Evolutionary conservation across 2,113 vertebrate genomes (phyloP), one percentile per base, ranked within the genome.

Genomic region (Ailurus styani): DNA sequence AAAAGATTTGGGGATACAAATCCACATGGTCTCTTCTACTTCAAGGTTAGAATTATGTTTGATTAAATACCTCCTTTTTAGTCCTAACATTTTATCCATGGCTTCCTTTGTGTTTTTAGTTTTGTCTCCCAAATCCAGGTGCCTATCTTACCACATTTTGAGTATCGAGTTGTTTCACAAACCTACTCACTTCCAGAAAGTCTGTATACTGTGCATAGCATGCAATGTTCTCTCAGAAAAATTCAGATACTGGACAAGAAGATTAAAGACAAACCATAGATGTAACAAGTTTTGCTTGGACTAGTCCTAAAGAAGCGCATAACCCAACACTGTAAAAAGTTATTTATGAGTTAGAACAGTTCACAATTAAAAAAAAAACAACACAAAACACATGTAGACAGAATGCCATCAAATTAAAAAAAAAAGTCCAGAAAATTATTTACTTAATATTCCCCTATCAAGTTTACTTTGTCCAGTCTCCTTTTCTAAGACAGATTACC

Each of bases 381-480:
- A 23, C 6, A 1, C 57, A 42, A 82, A 78, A 7, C 12, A 2
- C 25, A 34, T 86, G 4, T 23, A 31, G 34, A 34, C 6, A 81
- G 12, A n/a, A 87, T 18, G 60, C 20, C 50, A 79, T 34, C 7
- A 52, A 93, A 79, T 72, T 66, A 95, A 40, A 52, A 47, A 47
- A 27, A 75, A 75, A 45, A 40, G 57, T 42, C 81, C 47, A 42
- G 23, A 25, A 87, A 85, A 73, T 90, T 96, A 91, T 97, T 96
- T 75, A 95, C 91, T 93, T 87, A 93, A 95, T 92, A 96, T 90
- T 78, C 31, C 29, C 20, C 31, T 83, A 54, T 81, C 11, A 78
- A 87, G 37, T 96, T 87, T 68, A 97, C 94, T 97, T 94, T 77
- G 95, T 96, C 94, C 97, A 83, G 89, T 91, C 90, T 97, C 73